Evolutionary conservation across 64 coral and sea anemone species (phyloP), one percentile per base, ranked within the genome.

Genomic region (Exaiptasia diaphana): DNA sequence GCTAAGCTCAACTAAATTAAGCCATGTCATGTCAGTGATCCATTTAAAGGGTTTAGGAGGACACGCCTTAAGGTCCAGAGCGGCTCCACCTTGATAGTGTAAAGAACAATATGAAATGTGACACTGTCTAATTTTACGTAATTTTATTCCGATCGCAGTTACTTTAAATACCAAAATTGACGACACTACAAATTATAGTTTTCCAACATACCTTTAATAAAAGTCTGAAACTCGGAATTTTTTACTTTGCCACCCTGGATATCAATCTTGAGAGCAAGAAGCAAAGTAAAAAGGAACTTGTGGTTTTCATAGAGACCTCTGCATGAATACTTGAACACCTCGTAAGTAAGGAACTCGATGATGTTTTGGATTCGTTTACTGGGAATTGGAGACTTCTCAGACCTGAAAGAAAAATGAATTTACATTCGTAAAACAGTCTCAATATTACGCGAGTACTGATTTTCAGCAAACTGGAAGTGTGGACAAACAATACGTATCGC

Each of bases 21-120:
- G 80, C 95, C 95, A 99, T 5, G 95, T 99, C 95, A 99, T 99
- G 40, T 99, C 95, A 55, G 77, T 99, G 74, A 99, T 99, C 95
- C 95, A 99, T 65, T 99, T 99, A 60, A 82, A 67, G 20, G 95
- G 95, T 63, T 99, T 99, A 15, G 89, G 84, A 88, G 86, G 95
- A 2, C 86, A 86, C 15, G 95, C 95, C 57, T 91, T 99, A 1
- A 99, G 75, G 82, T 99, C 95, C 49, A 99, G 85, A 38, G 95
- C 95, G 31, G 95, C 95, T 37, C 95, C 95, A 83, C 95, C 95
- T 99, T 94, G 54, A 33, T 23, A 57, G n/a, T n/a, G n/a, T n/a
- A n/a, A n/a, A n/a, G n/a, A n/a, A n/a, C n/a, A n/a, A 49, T 12
- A n/a, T n/a, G n/a, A n/a, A n/a, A n/a, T n/a, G n/a, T n/a, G n/a